Evolutionary conservation across 2,113 vertebrate species (phyloP), one percentile per base, ranked within the genome.

Genomic region (Bubo bubo): DNA sequence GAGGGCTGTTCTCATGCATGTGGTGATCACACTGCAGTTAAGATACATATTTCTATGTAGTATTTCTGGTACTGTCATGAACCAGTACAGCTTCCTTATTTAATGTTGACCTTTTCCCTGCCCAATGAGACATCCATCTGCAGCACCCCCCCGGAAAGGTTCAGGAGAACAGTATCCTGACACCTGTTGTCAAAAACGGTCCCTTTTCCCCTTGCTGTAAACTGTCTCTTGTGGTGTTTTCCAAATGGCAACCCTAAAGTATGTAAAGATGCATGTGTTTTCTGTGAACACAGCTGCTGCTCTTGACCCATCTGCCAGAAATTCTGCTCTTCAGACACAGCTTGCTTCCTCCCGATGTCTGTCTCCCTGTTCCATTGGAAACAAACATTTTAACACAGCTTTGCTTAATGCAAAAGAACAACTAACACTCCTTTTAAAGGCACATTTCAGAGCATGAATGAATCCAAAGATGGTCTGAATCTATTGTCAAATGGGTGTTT

Each of bases 301-400:
- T 97, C 93, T 93, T 96, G 96, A 96, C 97, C 97, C 93, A 95
- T 97, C 95, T 97, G 96, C 95, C 96, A 96, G 94, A 52, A 96
- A 91, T 96, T 95, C 91, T 95, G 97, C 96, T 97, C 96, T 95
- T 94, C 94, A 96, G 88, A 95, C 95, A 83, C 86, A 82, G 91
- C 91, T 97, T 95, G 91, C 88, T 85, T 97, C 96, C 88, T 92
- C 86, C 90, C 10, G 17, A 26, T 94, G 91, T 92, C 95, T 97
- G 86, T 82, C 93, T 97, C 96, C 37, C 89, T 75, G 43, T 43
- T 93, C 62, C 63, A 52, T 91, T 4, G 20, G 96, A 96, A 97
- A 95, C 94, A 95, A 97, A 85, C 93, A 94, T 62, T 97, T 88
- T 79, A 75, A 76, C 89, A 93, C 77, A 88, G 95, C 91, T 95